These are phyloP conservation scores for Cyprinodon variegatus DNA, from an alignment of 2,113 vertebrate species.

Conservation along the genomic window DNA sequence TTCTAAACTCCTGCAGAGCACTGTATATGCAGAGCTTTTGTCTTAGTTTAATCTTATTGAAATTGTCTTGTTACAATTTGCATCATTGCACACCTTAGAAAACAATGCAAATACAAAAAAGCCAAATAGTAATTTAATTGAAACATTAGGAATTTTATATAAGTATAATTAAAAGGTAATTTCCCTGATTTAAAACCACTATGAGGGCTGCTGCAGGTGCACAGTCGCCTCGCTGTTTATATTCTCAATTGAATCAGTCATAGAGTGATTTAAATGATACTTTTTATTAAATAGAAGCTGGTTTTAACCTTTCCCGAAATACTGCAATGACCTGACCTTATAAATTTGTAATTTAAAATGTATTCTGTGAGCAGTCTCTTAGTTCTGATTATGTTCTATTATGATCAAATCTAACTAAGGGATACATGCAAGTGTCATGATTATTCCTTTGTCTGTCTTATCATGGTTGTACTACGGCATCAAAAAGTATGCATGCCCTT, in stretches of 20 bases:
- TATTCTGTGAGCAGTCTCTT: conserved; percentile 2
- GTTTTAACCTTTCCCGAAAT: conserved; percentile 2
- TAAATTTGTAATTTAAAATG: conserved; percentile 25
- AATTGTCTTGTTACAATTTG: not conserved
- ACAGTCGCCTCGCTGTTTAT: not conserved
- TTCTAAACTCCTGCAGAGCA: conserved; percentile 1
- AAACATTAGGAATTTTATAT: not conserved
- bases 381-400: conserved; percentile 22
- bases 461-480: too few species aligned
- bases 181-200: not conserved
- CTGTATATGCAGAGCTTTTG: not conserved
- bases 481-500: not conserved
- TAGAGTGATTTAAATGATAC: conserved; percentile 19
- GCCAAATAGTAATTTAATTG: not conserved
- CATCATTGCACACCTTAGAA: conserved; percentile 6
- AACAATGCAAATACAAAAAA: not conserved
- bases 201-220: conserved; percentile 5
- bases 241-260: conserved; percentile 17
- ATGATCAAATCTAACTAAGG: conserved; percentile 4
- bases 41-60: not conserved
- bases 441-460: not conserved
- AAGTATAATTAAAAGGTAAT: not conserved
- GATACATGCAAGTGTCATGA: not conserved
- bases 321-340: conserved; percentile 26
- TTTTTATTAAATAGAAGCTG: conserved; percentile 18